Evolutionary conservation across 2,888 invertebrate genomes (phyloP), one percentile per base, ranked within the genome.

Genomic region (Drosophila helvetica): DNA sequence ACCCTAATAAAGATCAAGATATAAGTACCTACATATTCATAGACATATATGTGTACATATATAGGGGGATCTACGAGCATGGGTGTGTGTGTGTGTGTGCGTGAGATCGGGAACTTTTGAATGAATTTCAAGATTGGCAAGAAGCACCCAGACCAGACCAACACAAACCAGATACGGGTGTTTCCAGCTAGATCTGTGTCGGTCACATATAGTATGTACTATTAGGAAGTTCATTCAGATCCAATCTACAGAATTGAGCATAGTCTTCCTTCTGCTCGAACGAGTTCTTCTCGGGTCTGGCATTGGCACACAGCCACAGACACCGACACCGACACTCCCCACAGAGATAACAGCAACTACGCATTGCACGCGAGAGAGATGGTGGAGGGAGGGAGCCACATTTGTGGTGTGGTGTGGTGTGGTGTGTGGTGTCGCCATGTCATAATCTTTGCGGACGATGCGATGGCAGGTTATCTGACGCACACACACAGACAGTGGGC

Each of bases 401-500:
- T 38, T 38, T 38, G 38, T 38, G 38, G 38, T 38, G 38, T 33
- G 4, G 30, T 33, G 33, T 33, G 12, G 33, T 30, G 3, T 33
- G 30, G 30, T 33, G 12, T 33, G 33, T 12, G 33, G 30, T 30
- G 60, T 54, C 73, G 73, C 66, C 57, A 77, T 79, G 83, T 82
- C 75, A 80, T 80, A 82, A 78, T 82, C 68, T 74, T 66, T 80
- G 66, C 47, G 60, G 19, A 57, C 67, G 62, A 57, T 52, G 60
- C 64, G 62, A 57, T 55, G 68, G 33, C 66, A 79, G 80, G 80
- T 85, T 83, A 85, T 83, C 82, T 67, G 57, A 42, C 46, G n/a
- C 38, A 38, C 38, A 38, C n/a, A 30, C 30, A 30, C 22, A 50
- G 22, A 22, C 22, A 22, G 78, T 81, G 84, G 81, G 84, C 84